Evolutionary conservation across 2,888 invertebrate species (phyloP), one percentile per base, ranked within the genome.

Genomic region (Caenorhabditis zanzibari): DNA sequence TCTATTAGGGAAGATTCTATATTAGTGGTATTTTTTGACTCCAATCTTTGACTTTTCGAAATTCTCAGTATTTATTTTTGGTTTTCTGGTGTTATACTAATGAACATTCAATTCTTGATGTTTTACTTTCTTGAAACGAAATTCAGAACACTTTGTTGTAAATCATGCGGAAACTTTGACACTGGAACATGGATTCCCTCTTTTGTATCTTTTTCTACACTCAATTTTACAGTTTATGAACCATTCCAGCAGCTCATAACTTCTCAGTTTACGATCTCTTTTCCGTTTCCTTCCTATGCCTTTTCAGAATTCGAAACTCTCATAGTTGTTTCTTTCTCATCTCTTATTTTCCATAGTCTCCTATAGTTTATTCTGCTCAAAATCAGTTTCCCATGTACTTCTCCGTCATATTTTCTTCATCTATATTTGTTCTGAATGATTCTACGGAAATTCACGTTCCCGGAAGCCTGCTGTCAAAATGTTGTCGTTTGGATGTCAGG

Each of bases 401-500:
- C 5, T 14, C 38, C 22, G 14, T 44, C 41, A 22, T n/a, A 1
- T 14, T 16, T 14, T 61, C 22, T 19, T 44, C 41, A 61, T 41
- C 22, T 35, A 61, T 63, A 49, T 38, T n/a, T 75, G 7, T 56
- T 56, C 24, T 5, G 5, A 47, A 58, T 52, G 38, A 19, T 76
- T 76, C 56, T 61, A 10, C 22, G 47, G 22, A 68, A 68, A 6
- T 28, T 26, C 68, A 76, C 61, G 68, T 68, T 68, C 35, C 59
- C 68, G 76, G 76, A 76, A 76, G 61, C 56, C 44, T 32, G 74
- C 63, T 64, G 66, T 66, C 75, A 49, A 56, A 75, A 75, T 49
- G 58, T 75, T 64, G 63, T 32, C 44, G 56, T 38, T n/a, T 59
- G 24, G 19, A 69, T 79, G 64, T 72, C 73, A 49, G 56, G 14